phyloP scores from a whole-genome alignment of 2,113 vertebrate species.

The Geothlypis trichas region DNA sequence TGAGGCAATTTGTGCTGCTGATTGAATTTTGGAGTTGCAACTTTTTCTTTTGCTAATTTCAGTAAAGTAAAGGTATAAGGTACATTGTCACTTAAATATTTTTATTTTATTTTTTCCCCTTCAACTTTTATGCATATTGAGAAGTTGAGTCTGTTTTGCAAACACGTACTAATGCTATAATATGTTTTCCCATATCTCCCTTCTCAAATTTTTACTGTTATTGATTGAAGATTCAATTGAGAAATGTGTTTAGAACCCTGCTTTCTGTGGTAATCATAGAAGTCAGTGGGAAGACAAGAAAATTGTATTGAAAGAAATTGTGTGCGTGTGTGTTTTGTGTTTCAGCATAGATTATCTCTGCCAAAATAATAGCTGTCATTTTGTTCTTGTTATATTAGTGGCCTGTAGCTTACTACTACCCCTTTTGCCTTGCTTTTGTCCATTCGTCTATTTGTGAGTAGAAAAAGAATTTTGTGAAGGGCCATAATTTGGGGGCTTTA shows the following conservation, averaged over 20 bases:
- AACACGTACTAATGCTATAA: constrained; percentile 75
- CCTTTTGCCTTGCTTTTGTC: constrained; percentile 69
- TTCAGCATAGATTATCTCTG: constrained; percentile 86
- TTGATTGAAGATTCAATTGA: constrained; percentile 84
- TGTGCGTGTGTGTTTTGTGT: constrained; percentile 80
- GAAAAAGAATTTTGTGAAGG: constrained; percentile 57
- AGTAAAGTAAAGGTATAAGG: neutral
- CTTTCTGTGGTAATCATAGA: constrained; percentile 82
- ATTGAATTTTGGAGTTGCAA: neutral
- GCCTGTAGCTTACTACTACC: constrained; percentile 70
- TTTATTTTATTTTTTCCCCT: neutral
- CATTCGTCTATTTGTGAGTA: constrained; percentile 54
- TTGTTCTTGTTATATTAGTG: constrained; percentile 79
- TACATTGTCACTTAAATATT: neutral
- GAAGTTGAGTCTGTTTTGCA: constrained; percentile 70
- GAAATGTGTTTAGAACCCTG: constrained; percentile 83
- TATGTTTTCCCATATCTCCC: constrained; percentile 70
- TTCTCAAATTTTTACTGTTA: constrained; percentile 76
- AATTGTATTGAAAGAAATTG: constrained; percentile 85
- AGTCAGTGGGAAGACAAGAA: constrained; percentile 88
- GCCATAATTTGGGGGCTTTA: constrained; percentile 66
- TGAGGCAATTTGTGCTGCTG: neutral
- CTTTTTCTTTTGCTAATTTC: neutral
- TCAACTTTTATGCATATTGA: constrained; percentile 66
- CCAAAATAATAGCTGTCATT: constrained; percentile 85